These are phyloP conservation scores for Congeria kusceri DNA, from an alignment of 2,888 invertebrate genomes.

Conservation along the genomic window DNA sequence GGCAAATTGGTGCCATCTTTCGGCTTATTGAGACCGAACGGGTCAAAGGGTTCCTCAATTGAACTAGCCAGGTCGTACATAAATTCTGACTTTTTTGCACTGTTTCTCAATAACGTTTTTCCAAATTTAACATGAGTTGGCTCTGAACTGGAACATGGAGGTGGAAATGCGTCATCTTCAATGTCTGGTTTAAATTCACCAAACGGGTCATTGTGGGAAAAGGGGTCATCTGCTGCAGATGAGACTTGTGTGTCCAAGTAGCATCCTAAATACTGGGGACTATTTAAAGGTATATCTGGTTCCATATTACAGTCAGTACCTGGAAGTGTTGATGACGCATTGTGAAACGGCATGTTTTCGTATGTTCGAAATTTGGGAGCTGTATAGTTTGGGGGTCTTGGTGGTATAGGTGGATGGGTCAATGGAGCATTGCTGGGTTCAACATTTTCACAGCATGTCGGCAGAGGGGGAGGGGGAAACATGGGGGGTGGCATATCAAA, in stretches of 20 bases:
- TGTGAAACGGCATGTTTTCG: slow-evolving; percentile 40
- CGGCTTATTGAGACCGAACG: slow-evolving; percentile 43
- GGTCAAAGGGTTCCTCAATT: slow-evolving; percentile 38
- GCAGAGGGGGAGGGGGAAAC: slow-evolving; percentile 65
- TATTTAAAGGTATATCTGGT: slow-evolving; percentile 36
- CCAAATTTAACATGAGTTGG: background rate
- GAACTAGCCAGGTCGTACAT: slow-evolving; percentile 26
- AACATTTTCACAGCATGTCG: slow-evolving; percentile 11
- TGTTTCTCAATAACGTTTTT: background rate
- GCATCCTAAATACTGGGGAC: slow-evolving; percentile 8
- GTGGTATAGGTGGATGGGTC: slow-evolving; percentile 50
- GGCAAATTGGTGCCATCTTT: slow-evolving; percentile 12
- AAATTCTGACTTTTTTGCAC: slow-evolving; percentile 14
- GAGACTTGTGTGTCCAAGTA: slow-evolving; percentile 7
- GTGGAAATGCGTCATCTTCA: slow-evolving; percentile 17
- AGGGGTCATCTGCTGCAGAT: slow-evolving; percentile 32
- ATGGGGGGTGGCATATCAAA: slow-evolving; percentile 63
- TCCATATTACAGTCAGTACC: slow-evolving; percentile 42
- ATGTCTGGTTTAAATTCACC: slow-evolving; percentile 50
- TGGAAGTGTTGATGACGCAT: slow-evolving; percentile 47
- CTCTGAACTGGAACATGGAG: slow-evolving; percentile 5
- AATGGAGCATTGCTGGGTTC: background rate
- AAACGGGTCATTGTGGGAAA: slow-evolving; percentile 54
- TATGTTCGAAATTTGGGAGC: slow-evolving; percentile 37
- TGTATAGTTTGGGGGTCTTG: slow-evolving; percentile 42